phyloP scores from a whole-genome alignment of 2,113 vertebrate genomes.

The Pygoscelis antarcticus region DNA sequence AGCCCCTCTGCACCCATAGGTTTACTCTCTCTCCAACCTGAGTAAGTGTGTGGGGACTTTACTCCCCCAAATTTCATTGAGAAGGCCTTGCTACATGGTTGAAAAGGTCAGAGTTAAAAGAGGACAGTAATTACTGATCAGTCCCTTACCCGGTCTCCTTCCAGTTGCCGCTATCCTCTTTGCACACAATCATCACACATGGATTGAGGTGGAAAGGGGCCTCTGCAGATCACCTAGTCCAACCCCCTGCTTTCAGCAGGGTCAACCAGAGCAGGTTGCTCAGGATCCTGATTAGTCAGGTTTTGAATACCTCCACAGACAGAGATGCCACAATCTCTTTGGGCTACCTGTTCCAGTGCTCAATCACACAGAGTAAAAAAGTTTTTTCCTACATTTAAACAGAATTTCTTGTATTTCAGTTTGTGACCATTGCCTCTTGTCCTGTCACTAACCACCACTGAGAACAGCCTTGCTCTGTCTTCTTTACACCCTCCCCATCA shows the following conservation, averaged over 20 bases:
- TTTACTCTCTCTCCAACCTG: neutral
- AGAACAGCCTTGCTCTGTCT: fast-evolving
- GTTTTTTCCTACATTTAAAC: neutral
- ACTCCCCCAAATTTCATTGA: neutral
- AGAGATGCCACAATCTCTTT: neutral
- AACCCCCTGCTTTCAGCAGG: neutral
- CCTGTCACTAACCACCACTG: neutral
- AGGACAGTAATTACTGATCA: neutral
- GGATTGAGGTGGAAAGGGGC: neutral
- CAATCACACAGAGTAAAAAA: neutral
- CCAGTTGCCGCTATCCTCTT: neutral
- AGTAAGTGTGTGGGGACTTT: neutral
- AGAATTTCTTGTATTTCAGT: neutral
- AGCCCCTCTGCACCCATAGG: neutral
- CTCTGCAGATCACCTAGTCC: neutral
- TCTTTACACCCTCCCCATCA: neutral
- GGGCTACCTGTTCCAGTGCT: neutral
- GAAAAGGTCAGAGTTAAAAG: neutral
- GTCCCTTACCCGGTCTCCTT: neutral
- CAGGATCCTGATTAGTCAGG: neutral
- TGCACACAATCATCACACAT: neutral
- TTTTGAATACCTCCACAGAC: neutral
- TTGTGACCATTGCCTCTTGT: neutral
- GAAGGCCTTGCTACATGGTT: neutral
- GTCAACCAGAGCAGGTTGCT: neutral